These are phyloP conservation scores for Butorides virescens DNA, from an alignment of 2,113 vertebrate species.

Conservation along the genomic window DNA sequence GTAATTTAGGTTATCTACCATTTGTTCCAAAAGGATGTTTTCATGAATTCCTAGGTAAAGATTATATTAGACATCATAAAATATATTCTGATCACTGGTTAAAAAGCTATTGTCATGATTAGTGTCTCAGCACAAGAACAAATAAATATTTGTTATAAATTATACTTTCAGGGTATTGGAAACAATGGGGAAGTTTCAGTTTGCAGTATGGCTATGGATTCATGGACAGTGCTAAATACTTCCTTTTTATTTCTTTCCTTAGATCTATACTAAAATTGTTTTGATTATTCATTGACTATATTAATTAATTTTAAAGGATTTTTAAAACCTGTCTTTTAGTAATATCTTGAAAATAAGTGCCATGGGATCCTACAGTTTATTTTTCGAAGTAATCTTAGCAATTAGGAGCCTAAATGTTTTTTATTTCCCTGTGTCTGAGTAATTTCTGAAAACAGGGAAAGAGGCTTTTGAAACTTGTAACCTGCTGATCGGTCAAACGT, in stretches of 20 bases:
- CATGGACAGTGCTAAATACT: background rate
- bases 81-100: background rate
- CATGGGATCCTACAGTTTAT: too few relatives aligned
- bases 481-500: accelerated
- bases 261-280: background rate
- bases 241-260: background rate
- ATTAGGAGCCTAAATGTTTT: background rate
- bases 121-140: background rate
- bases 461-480: background rate
- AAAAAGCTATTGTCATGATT: background rate
- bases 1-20: background rate
- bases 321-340: background rate
- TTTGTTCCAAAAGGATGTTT: background rate
- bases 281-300: background rate
- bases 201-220: background rate
- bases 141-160: background rate
- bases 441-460: background rate
- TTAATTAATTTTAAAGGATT: background rate
- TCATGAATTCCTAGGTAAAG: background rate
- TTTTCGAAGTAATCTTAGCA: background rate
- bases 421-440: background rate
- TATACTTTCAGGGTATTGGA: background rate
- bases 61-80: background rate
- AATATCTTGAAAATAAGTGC: background rate
- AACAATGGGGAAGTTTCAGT: background rate